Percentiles rank a stretch among this genome's conserved stretches.
Conservation (phyloP, 2,113 vertebrate genomes). For the Amblyornis subalaris region DNA sequence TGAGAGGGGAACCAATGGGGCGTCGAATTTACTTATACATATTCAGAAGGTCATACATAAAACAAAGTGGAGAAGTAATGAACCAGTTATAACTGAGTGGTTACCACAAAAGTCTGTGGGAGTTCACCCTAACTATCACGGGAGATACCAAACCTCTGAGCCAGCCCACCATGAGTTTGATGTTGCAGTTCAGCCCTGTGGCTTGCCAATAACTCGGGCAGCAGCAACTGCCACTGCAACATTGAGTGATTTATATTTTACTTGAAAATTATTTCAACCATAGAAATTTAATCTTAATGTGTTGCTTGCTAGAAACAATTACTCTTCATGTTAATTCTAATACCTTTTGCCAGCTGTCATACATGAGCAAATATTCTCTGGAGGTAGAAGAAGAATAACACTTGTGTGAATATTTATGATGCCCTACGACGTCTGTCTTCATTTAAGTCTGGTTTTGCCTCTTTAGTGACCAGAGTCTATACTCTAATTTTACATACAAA, state of each 20-base stretch:
- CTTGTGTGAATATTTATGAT: background rate
- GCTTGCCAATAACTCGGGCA: no score
- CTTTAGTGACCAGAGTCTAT: background rate
- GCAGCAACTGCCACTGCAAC: no score
- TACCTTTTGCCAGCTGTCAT: background rate
- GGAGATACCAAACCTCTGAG: no score
- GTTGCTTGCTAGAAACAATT: background rate
- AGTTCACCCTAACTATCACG: no score
- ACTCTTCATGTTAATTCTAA: background rate
- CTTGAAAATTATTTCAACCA: background rate
- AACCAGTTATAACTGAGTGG: no score
- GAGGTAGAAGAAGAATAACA: background rate
- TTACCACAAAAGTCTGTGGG: no score
- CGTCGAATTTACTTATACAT: no score
- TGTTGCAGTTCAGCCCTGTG: no score
- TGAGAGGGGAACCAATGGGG: no score
- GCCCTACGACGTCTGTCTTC: background rate
- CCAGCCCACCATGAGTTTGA: no score
- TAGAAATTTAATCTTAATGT: background rate
- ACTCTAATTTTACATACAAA: background rate
- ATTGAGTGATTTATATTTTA: background rate
- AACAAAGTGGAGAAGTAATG: no score
- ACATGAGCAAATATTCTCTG: background rate
- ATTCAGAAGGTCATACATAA: no score
- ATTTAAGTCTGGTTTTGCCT: background rate